Percentiles rank a stretch among this genome's conserved stretches.
These are phyloP conservation scores for Myotis vivesi DNA, from an alignment of 2,797 vertebrate species.

Conservation along the genomic window DNA sequence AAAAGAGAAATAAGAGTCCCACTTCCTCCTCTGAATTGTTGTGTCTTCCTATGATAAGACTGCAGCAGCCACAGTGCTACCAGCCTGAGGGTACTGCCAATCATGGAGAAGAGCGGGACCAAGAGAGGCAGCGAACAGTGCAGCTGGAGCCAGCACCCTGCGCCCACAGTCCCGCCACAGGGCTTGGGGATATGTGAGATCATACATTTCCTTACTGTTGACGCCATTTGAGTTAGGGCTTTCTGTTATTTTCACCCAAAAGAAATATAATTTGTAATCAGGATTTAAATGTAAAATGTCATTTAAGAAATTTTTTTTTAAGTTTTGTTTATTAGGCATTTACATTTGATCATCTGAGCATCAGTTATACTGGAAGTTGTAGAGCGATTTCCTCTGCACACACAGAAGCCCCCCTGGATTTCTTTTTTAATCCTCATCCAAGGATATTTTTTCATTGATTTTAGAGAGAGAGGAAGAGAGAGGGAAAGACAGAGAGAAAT, in stretches of 20 bases:
- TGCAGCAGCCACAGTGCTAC: neutral
- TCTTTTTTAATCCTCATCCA: no score
- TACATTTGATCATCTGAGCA: neutral
- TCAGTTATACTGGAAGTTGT: neutral
- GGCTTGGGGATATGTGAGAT: neutral
- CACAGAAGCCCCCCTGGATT: neutral
- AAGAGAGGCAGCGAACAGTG: no score
- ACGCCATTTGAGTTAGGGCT: neutral
- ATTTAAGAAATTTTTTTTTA: conserved; percentile 4
- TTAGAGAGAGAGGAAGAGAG: no score
- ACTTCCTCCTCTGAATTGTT: neutral
- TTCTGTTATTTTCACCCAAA: neutral
- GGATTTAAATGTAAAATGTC: neutral
- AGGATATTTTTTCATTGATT: no score
- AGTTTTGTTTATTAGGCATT: neutral
- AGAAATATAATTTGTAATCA: neutral
- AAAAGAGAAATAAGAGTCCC: neutral
- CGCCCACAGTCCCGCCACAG: neutral
- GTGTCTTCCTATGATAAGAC: neutral
- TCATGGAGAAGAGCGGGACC: neutral
- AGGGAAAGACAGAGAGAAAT: no score
- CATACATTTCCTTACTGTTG: neutral
- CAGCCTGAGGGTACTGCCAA: neutral
- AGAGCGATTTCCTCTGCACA: neutral
- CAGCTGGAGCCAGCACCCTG: accelerated